Evolutionary conservation across 2,888 invertebrate species (phyloP), one percentile per base, ranked within the genome.

Genomic region (Xestia rhomboidea): DNA sequence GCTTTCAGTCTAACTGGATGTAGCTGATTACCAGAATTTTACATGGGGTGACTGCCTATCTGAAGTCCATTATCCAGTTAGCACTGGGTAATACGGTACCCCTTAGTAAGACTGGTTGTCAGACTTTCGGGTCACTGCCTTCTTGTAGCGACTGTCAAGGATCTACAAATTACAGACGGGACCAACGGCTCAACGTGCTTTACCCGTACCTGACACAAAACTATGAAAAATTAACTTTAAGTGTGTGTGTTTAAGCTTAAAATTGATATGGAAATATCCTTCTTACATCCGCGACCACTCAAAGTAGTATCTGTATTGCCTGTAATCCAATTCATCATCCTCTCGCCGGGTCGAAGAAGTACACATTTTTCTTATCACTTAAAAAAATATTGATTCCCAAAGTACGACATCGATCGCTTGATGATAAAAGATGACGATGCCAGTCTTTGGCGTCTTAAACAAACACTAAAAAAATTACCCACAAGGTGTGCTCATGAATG

Each of bases 401-500:
- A 27, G 27, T 57, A 24, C 63, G 63, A n/a, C n/a, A 41, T 8
- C 15, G 11, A 15, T 13, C 13, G 63, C 3, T 38, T 38, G 15
- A 41, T 41, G 6, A 4, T n/a, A 60, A 60, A 60, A 6, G 10
- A 60, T 13, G 11, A 13, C 15, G 13, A 38, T 38, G 27, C 2
- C 57, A 57, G 38, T n/a, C n/a, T n/a, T n/a, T 38, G 41, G n/a
- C 15, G 21, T 30, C 11, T 67, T 5, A 15, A 62, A n/a, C 3
- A n/a, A 51, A 51, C 24, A 63, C 34, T 27, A 21, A 27, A 49
- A 67, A 24, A 49, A 44, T 68, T 41, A 62, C 60, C 46, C 60
- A 51, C 8, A 46, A 71, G 34, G 24, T 30, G n/a, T 46, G 24
- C 13, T 68, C 27, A 71, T 62, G 60, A 71, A 71, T 73, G 54